Conservation (phyloP, 2,113 vertebrate genomes). For the Telmatochromis brachygnathus region DNA sequence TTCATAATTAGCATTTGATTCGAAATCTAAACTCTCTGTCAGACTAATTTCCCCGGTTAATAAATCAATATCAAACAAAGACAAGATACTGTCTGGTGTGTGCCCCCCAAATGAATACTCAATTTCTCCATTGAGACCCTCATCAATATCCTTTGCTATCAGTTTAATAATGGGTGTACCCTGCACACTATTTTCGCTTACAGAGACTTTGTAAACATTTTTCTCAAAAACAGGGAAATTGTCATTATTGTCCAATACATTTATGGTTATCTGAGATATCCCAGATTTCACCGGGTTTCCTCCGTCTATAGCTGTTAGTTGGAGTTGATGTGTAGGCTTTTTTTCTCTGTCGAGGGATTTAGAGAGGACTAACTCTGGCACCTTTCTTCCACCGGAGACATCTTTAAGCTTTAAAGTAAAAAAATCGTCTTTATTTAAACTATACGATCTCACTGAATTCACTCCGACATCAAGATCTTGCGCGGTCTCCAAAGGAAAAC, state of each 20-base stretch:
- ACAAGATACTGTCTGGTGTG: conserved; percentile 21
- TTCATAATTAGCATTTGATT: conserved; percentile 67
- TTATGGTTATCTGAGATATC: conserved; percentile 23
- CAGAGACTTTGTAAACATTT: conserved; percentile 69
- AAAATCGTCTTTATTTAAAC: conserved; percentile 49
- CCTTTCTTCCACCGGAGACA: conserved; percentile 1
- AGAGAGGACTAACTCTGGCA: neutral
- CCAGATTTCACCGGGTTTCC: conserved; percentile 57
- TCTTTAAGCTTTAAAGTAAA: conserved; percentile 54
- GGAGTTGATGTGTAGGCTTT: conserved; percentile 50
- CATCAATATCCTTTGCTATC: conserved; percentile 64
- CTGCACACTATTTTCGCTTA: conserved; percentile 67
- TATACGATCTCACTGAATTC: conserved; percentile 55
- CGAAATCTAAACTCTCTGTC: conserved; percentile 47
- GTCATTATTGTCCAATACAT: conserved; percentile 76
- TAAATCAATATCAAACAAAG: conserved; percentile 35
- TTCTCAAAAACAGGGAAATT: conserved; percentile 79
- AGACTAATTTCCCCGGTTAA: conserved; percentile 46
- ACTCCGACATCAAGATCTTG: conserved; percentile 58
- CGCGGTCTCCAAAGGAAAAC: conserved; percentile 57
- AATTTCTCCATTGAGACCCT: conserved; percentile 58
- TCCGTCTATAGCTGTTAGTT: conserved; percentile 63
- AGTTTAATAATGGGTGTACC: conserved; percentile 67
- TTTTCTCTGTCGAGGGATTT: conserved; percentile 28
- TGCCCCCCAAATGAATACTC: conserved; percentile 51